Conservation (phyloP, 2,888 invertebrate species). For the Polydrusus tereticollis region DNA sequence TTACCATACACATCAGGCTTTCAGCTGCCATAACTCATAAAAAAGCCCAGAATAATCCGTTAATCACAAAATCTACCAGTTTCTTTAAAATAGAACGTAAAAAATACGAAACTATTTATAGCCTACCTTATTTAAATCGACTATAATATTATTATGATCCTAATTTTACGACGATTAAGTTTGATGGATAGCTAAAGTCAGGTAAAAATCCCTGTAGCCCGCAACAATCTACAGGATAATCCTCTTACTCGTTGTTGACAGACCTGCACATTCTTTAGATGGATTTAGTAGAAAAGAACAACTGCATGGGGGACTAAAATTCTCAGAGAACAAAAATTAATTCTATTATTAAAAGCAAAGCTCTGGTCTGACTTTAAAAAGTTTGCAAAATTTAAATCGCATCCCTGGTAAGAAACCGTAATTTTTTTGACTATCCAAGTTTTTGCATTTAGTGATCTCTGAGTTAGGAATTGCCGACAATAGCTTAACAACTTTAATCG, state of each 20-base stretch:
- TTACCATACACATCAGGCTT: background rate
- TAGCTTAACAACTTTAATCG: too few species aligned
- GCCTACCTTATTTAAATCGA: slow-evolving; percentile 33
- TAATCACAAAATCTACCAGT: slow-evolving; percentile 43
- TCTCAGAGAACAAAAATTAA: too few species aligned
- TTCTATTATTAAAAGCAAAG: background rate
- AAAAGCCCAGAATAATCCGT: slow-evolving; percentile 32
- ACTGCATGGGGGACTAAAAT: slow-evolving; percentile 5
- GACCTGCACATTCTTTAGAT: slow-evolving; percentile 54
- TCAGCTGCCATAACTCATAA: slow-evolving; percentile 31
- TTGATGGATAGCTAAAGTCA: slow-evolving; percentile 56
- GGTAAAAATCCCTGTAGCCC: slow-evolving; percentile 52
- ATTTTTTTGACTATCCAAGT: too few species aligned
- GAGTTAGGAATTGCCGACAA: too few species aligned
- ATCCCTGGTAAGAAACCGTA: too few species aligned
- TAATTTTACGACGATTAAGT: slow-evolving; percentile 50
- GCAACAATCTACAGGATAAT: slow-evolving; percentile 55
- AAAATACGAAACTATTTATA: slow-evolving; percentile 34
- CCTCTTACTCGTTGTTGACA: slow-evolving; percentile 55
- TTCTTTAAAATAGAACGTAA: slow-evolving; percentile 43
- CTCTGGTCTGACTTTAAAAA: too few species aligned
- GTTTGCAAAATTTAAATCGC: too few species aligned
- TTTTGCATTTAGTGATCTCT: too few species aligned
- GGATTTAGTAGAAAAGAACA: slow-evolving; percentile 43
- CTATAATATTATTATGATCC: slow-evolving; percentile 35